Evolutionary conservation across 2,113 vertebrate genomes (phyloP).

Genomic region (Archocentrus centrarchus): DNA sequence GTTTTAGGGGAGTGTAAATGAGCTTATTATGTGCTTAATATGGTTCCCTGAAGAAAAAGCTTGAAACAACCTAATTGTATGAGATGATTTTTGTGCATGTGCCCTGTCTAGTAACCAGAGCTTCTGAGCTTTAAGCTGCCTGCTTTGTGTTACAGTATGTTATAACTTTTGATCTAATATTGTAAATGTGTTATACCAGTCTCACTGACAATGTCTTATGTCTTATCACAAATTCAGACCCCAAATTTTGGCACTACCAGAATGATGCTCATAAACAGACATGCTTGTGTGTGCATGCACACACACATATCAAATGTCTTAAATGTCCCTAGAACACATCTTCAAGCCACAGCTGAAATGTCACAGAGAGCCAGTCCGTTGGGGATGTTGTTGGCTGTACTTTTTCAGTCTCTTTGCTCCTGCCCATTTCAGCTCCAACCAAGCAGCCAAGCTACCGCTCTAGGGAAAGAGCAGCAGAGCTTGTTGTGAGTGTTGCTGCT

Average conservation of each 20-base stretch:
- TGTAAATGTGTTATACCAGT: background rate
- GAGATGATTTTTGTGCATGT: background rate
- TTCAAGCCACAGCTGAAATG: constrained; percentile 51
- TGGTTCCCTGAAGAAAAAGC: background rate
- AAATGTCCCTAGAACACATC: constrained; percentile 46
- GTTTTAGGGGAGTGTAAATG: background rate
- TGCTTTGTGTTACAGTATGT: background rate
- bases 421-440: constrained; percentile 50
- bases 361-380: constrained; percentile 34
- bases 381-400: constrained; percentile 56
- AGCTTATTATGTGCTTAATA: background rate
- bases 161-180: background rate
- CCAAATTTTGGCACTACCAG: background rate
- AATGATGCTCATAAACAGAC: background rate
- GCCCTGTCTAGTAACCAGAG: background rate
- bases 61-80: background rate
- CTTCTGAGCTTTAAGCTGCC: background rate
- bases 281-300: background rate
- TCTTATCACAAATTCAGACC: background rate
- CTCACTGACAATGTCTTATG: background rate
- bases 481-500: constrained; percentile 40
- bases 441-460: constrained; percentile 44
- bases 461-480: constrained; percentile 31
- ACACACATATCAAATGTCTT: constrained; percentile 27
- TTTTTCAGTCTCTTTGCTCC: constrained; percentile 51